Conservation (phyloP, 2,113 vertebrate genomes). For the Tenebrosternarchus preto region DNA sequence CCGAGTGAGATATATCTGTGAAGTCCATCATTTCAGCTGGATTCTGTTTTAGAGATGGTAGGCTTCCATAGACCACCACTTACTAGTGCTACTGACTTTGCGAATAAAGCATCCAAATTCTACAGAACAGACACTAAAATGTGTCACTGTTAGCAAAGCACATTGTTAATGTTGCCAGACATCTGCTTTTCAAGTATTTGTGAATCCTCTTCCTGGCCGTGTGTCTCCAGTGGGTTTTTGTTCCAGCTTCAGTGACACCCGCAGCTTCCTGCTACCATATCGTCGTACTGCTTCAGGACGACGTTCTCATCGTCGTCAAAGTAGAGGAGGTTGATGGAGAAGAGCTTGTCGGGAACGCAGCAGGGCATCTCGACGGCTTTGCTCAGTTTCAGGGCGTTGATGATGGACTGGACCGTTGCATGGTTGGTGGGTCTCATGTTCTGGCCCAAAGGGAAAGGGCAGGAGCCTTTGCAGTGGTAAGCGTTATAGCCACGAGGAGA, state of each 20-base stretch:
- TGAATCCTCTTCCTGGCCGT: neutral
- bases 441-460: constrained; percentile 80
- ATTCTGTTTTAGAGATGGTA: neutral
- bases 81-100: constrained; percentile 33
- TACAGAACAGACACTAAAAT: neutral
- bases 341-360: constrained; percentile 84
- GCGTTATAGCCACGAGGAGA: constrained; percentile 83
- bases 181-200: neutral
- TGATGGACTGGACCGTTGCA: constrained; percentile 83
- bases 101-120: neutral
- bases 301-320: constrained; percentile 84
- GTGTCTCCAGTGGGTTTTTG: neutral
- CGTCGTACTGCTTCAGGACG: constrained; percentile 82
- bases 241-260: constrained; percentile 75
- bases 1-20: neutral
- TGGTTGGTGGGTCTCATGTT: constrained; percentile 84
- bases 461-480: constrained; percentile 82
- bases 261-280: constrained; percentile 84
- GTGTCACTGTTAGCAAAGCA: neutral
- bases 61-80: constrained; percentile 14
- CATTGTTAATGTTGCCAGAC: neutral
- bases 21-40: constrained; percentile 8
- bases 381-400: constrained; percentile 80
- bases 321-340: constrained; percentile 82
- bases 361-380: constrained; percentile 76